Evolutionary conservation across 2,113 vertebrate genomes (phyloP).

Genomic region (Aldabrachelys gigantea): DNA sequence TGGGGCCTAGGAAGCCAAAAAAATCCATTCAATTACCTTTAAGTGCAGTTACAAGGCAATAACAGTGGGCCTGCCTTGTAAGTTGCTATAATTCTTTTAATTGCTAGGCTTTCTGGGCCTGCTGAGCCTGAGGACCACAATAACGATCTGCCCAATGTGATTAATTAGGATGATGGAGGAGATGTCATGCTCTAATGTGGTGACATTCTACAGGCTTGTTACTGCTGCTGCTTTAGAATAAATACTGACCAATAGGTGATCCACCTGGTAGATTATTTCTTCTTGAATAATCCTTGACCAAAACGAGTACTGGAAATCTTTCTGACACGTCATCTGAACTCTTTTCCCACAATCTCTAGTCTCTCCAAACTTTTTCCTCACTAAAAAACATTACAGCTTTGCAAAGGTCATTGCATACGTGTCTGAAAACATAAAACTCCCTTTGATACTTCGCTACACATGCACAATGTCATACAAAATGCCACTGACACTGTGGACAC

Average conservation of each 20-base stretch:
- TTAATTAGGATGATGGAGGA: background rate
- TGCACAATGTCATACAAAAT: accelerated
- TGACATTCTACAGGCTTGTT: background rate
- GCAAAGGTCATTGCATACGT: background rate
- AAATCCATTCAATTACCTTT: background rate
- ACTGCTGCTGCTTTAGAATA: background rate
- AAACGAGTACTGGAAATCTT: background rate
- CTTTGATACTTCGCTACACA: background rate
- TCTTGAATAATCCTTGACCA: background rate
- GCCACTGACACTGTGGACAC: background rate
- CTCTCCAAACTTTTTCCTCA: background rate
- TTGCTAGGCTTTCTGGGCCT: background rate
- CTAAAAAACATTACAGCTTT: background rate
- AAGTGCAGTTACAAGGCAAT: background rate
- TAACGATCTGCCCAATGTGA: background rate
- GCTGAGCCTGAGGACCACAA: background rate
- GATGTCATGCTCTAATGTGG: background rate
- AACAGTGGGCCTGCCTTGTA: background rate
- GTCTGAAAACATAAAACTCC: accelerated
- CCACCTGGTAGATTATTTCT: background rate
- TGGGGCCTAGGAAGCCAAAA: background rate
- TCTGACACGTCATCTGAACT: background rate
- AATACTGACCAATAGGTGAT: background rate
- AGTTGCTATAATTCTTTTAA: accelerated
- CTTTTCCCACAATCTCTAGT: background rate